A percentile compares a stretch with the other conserved stretches of the same genome.
Evolutionary conservation across 2,888 invertebrate genomes (phyloP).

Genomic region (Polydesmus complanatus): DNA sequence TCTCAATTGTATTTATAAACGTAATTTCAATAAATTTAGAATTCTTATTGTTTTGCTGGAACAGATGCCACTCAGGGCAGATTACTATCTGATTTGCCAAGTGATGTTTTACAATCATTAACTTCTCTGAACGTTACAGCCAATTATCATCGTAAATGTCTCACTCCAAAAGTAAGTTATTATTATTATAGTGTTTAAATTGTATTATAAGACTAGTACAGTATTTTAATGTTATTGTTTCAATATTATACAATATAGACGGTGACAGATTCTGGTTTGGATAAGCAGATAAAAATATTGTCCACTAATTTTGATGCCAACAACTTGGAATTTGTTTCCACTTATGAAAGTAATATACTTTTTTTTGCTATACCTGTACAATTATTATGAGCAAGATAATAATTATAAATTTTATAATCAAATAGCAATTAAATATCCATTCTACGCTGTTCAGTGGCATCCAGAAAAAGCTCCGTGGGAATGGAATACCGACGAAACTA

Average conservation of each 20-base stretch:
- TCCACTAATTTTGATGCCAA: conserved; percentile 53
- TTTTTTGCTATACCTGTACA: no score
- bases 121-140: conserved; percentile 49
- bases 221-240: conserved; percentile 7
- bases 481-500: conserved; percentile 43
- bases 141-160: conserved; percentile 59
- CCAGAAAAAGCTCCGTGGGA: conserved; percentile 77
- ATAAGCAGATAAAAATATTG: conserved; percentile 42
- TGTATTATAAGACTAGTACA: background rate
- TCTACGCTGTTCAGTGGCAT: conserved; percentile 79
- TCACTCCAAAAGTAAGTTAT: conserved; percentile 42
- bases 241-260: background rate
- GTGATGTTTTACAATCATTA: conserved; percentile 44
- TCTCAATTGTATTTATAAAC: background rate
- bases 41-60: background rate
- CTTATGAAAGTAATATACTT: conserved; percentile 43
- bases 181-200: no score
- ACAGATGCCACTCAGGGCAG: conserved; percentile 44
- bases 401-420: conserved; percentile 12
- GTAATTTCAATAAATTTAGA: background rate
- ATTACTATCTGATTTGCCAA: conserved; percentile 48
- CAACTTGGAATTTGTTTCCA: conserved; percentile 56
- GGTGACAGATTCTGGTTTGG: background rate
- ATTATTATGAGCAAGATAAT: background rate
- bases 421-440: conserved; percentile 50